Evolutionary conservation across 2,888 invertebrate genomes (phyloP), one percentile per base, ranked within the genome.

Genomic region (Limenitis camilla): DNA sequence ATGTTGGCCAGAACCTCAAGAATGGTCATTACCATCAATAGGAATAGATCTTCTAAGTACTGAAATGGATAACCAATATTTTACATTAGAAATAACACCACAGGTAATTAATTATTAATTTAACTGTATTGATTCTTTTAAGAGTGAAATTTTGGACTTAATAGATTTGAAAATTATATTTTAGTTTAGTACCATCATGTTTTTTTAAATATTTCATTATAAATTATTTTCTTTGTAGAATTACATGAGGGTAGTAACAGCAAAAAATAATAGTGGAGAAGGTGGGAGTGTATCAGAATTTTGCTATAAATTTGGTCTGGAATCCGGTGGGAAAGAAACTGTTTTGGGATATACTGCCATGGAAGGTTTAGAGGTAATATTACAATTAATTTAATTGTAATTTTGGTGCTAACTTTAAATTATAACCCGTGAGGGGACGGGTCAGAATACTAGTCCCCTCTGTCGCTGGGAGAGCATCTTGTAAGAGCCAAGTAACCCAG

Each of bases 311-410:
- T 59, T 89, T 44, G 88, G 87, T 0, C 59, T 89, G 1, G 85
- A 88, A 41, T 72, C 77, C 0, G 82, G 84, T 0, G 75, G 76
- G 0, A 67, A 70, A 1, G 85, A 83, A 48, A 87, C 85, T 0
- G 82, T 89, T 0, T 67, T 89, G 0, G 89, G 89, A 0, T 88
- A 87, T 49, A 85, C 84, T 0, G 88, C 86, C 0, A 82, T 89
- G 84, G 89, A 89, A 63, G 89, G 89, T 5, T 73, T 87, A 36
- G 68, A 83, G 76, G 82, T 87, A 64, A 33, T 6, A 28, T 7
- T 39, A 6, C 6, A 9, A 40, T 28, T 11, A 19, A n/a, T n/a
- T n/a, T n/a, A n/a, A n/a, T 36, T 6, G 29, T 27, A 27, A 19
- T 39, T 19, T 47, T 32, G n/a, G 31, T 29, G 9, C 6, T 6